A percentile compares a stretch with the other conserved stretches of the same genome.
Evolutionary conservation across 1,140 invertebrate genomes (phyloP).

Genomic region (Orchesella cincta): DNA sequence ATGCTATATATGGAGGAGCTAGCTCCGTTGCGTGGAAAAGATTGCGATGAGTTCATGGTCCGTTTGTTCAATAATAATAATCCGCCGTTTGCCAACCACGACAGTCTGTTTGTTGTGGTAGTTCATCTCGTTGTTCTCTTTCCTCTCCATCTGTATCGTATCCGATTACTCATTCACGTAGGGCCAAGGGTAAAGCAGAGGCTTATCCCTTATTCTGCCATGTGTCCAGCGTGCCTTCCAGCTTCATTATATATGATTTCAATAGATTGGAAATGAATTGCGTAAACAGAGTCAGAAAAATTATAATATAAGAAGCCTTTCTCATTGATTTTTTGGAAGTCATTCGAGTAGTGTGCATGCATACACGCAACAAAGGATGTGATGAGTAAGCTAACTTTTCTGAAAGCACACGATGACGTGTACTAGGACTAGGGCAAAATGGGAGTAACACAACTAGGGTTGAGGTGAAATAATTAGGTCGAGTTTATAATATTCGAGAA

Average conservation of each 20-base stretch:
- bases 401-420: no score
- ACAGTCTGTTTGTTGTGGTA: conserved; percentile 4
- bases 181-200: no score
- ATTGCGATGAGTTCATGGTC: conserved; percentile 10
- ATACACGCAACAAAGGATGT: no score
- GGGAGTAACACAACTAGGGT: no score
- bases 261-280: not conserved
- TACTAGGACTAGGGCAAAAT: no score
- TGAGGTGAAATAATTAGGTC: no score
- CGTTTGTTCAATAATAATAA: conserved; percentile 28
- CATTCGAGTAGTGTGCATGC: no score
- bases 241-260: not conserved
- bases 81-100: conserved; percentile 14
- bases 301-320: no score
- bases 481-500: no score
- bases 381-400: no score
- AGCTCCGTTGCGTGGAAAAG: not conserved
- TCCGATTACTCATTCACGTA: conserved; percentile 20
- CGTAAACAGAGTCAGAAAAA: not conserved
- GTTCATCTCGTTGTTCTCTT: not conserved
- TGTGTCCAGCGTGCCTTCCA: not conserved
- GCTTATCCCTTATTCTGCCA: not conserved
- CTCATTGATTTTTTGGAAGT: no score
- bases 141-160: not conserved
- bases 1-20: no score